Conservation (phyloP, 2,797 vertebrate species). For the Eidolon dupreanum region DNA sequence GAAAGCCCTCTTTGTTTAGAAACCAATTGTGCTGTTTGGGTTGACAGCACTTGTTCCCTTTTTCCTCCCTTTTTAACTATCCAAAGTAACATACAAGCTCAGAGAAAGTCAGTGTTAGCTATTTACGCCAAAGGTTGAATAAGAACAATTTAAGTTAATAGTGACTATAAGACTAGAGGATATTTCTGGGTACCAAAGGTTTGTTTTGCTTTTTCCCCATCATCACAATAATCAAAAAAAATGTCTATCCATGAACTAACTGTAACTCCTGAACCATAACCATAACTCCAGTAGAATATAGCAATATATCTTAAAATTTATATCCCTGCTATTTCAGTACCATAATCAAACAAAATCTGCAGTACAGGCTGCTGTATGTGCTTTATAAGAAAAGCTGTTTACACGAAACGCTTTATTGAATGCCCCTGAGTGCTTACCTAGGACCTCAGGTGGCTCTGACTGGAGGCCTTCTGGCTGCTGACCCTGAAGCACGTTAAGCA, state of each 20-base stretch:
- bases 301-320: slow-evolving; percentile 10
- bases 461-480: slow-evolving; percentile 99
- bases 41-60: neutral
- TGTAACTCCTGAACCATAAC: slow-evolving; percentile 17
- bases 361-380: neutral
- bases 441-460: slow-evolving; percentile 96
- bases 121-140: neutral
- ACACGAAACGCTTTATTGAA: neutral
- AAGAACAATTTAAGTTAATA: neutral
- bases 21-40: neutral
- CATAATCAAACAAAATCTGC: neutral
- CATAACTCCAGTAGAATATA: neutral
- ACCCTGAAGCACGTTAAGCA: slow-evolving; percentile 98
- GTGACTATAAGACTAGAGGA: neutral
- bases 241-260: neutral
- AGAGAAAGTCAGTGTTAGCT: neutral
- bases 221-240: slow-evolving; percentile 35
- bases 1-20: neutral
- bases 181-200: slow-evolving; percentile 12
- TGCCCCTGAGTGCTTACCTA: slow-evolving; percentile 88
- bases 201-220: neutral
- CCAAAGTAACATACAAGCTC: neutral
- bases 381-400: neutral
- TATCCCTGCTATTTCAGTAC: neutral
- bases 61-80: neutral